Base-by-base conservation (phyloP, 2,113 vertebrate genomes). In the Crypturellus undulatus region DNA sequence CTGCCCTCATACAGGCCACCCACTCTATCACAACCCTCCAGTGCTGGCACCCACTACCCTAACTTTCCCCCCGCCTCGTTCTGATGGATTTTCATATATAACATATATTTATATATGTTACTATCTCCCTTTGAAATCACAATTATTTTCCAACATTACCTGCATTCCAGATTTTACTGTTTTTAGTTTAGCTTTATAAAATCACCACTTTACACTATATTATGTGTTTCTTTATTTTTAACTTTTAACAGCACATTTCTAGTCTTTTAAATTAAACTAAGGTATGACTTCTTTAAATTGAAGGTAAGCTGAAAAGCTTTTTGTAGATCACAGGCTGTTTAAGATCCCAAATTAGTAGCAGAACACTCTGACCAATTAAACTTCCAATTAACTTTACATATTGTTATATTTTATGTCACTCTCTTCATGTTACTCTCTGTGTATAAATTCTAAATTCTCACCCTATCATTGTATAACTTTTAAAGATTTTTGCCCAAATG, bases 311-410 rank as follows among this genome's bases (percentile, higher is more conserved):
- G 40, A 67, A 89, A 58, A 78, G 10, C 17, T 64, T 17, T 43
- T 59, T 36, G 30, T 58, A 28, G 43, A 20, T 80, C 90, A 18
- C 25, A n/a, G 10, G 7, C 9, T 63, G n/a, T 36, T 84, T 51
- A 82, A 76, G 12, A 68, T 59, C 42, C 71, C 17, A 24, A 20
- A 38, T 88, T 8, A 83, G 36, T 4, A 80, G 28, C 59, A 80
- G 51, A 72, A 84, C 60, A 42, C 26, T 51, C 12, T 49, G 12
- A 26, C 47, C 0, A 0, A 9, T 67, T 81, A n/a, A 59, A 84
- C 26, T 81, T 30, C 30, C 28, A 47, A 8, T 75, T 68, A 56
- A 58, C 32, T 0, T 0, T 20, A 49, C 5, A 6, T 24, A 84
- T 36, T 2, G 8, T 12, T 72, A 5, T 52, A 60, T 60, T 51